Base-by-base conservation (phyloP, 2,797 vertebrate species). In the Sebastiscus tertius region DNA sequence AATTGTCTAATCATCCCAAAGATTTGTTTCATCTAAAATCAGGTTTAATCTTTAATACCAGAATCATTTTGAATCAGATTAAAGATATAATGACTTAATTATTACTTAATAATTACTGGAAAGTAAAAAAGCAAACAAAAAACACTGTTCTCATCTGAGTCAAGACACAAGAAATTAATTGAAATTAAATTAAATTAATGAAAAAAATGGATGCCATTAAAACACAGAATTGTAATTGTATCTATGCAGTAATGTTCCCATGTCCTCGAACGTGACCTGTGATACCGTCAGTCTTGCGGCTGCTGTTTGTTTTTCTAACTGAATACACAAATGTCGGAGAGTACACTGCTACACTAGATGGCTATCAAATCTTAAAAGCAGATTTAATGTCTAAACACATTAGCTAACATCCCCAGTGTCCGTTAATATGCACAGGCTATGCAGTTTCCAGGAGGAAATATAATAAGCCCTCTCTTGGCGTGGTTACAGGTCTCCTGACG, bases 351-450 rank as follows among this genome's bases (percentile, higher is more conserved):
- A 82, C 65, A 59, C 68, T 70, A 75, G 90, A 91, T 78, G 79
- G 62, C 82, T 84, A 87, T 92, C 75, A 80, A 80, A 83, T 86
- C 82, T 82, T 87, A 82, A 90, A 93, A 93, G 68, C 83, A 90
- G 89, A 90, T 94, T 93, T 92, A 90, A 91, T 81, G 88, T 89
- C 90, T 88, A 93, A 95, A 95, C 88, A 94, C 86, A 95, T 95
- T 92, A 94, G 84, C 85, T 86, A 93, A 93, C 70, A 71, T 90
- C 86, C 88, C 88, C 75, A 76, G 89, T 78, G 75, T 88, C 80
- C 26, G 46, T 86, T 89, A 93, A 92, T 89, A 84, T 72, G 82
- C 33, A 9, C 66, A 69, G 80, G 81, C 83, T 69, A 22, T 67
- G 78, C 60, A 59, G 9, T 85, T 90, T 92, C 90, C 90, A 93